Percentiles rank a stretch among this genome's conserved stretches.
Conservation (phyloP, 2,797 vertebrate genomes). For the Clamator glandarius region DNA sequence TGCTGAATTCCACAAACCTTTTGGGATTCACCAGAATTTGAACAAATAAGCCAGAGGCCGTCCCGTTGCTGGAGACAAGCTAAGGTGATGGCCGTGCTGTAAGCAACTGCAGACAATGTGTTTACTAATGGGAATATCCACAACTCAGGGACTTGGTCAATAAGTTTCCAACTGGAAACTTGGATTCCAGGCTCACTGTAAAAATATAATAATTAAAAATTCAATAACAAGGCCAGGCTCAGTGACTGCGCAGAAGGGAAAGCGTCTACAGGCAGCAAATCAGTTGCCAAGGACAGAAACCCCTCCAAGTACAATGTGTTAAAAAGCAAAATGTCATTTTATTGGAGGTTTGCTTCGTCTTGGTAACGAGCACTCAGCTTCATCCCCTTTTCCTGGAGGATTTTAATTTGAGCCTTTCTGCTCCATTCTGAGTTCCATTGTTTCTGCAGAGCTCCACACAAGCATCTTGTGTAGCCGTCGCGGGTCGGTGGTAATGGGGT, state of each 20-base stretch:
- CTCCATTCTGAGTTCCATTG: neutral
- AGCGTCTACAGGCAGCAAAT: neutral
- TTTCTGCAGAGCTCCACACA: neutral
- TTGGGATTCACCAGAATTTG: neutral
- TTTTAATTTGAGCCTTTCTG: neutral
- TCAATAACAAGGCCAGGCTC: neutral
- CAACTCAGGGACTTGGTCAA: neutral
- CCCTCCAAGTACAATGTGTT: neutral
- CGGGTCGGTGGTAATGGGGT: neutral
- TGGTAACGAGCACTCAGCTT: neutral
- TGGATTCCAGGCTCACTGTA: neutral
- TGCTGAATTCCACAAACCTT: neutral
- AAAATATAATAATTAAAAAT: neutral
- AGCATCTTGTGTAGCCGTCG: neutral
- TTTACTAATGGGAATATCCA: neutral
- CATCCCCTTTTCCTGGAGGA: neutral
- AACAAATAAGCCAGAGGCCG: neutral
- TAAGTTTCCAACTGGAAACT: neutral
- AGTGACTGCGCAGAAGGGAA: conserved; percentile 6
- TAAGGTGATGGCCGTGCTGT: neutral
- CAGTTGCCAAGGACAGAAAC: neutral
- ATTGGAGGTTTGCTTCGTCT: neutral
- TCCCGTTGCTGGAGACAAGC: neutral
- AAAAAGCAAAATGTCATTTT: conserved; percentile 8
- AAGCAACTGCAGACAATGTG: neutral